These are phyloP conservation scores for Trachelus iudaicus DNA, from an alignment of 2,888 invertebrate genomes.

Conservation along the genomic window DNA sequence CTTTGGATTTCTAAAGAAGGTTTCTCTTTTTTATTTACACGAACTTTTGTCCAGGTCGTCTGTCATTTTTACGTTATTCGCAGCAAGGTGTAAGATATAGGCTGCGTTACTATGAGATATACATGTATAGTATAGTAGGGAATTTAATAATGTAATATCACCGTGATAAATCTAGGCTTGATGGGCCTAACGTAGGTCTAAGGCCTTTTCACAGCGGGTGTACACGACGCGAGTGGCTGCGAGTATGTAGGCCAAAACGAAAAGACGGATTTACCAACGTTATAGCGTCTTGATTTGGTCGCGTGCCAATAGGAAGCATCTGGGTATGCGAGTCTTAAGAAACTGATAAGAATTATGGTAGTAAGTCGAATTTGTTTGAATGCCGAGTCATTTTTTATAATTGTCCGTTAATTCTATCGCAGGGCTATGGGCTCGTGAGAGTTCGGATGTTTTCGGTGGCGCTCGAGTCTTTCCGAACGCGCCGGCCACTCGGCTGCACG, in stretches of 20 bases:
- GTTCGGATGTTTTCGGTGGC: slow-evolving; percentile 36
- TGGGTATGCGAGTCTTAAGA: not conserved
- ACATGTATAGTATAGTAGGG: not conserved
- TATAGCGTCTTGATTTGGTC: not conserved
- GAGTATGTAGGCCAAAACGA: not conserved
- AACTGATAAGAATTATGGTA: not conserved
- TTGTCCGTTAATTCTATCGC: not conserved
- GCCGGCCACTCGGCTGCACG: slow-evolving; percentile 48
- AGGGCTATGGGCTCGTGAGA: not conserved
- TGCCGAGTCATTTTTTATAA: not conserved
- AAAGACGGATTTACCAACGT: not conserved
- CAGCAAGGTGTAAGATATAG: not conserved
- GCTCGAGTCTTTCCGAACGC: slow-evolving; percentile 53
- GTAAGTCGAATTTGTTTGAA: not conserved
- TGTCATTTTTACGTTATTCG: not conserved
- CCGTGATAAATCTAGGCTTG: not conserved
- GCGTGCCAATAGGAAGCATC: not conserved
- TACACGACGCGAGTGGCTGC: not conserved
- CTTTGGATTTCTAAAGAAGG: not conserved
- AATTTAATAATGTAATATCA: not conserved
- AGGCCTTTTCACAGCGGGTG: not conserved
- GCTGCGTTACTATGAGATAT: not conserved
- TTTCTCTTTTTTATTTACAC: not conserved
- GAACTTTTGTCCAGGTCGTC: not conserved
- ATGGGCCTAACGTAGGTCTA: not conserved